Evolutionary conservation across 2,888 invertebrate species (phyloP).

Genomic region (Thereva unica): DNA sequence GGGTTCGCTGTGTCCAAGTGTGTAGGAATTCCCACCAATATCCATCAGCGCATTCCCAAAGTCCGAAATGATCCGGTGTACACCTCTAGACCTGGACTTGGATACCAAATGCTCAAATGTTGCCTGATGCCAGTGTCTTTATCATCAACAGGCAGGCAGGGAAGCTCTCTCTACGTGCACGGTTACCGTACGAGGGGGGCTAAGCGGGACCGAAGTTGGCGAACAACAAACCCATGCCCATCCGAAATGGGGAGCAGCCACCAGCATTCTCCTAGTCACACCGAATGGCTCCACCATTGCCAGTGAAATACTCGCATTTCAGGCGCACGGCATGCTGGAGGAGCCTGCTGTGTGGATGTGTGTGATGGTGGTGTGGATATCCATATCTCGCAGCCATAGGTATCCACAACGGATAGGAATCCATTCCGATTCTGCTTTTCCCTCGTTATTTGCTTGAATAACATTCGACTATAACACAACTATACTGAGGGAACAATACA

Average conservation of each 20-base stretch:
- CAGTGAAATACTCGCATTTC: neutral
- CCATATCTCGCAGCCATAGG: neutral
- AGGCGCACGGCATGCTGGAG: conserved; percentile 7
- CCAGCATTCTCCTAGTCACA: conserved; percentile 19
- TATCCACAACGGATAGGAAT: no score
- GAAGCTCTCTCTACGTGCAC: conserved; percentile 43
- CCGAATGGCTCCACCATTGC: conserved; percentile 39
- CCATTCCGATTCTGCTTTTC: no score
- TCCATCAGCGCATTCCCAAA: conserved; percentile 40
- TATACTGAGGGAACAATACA: neutral
- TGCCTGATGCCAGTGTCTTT: conserved; percentile 26
- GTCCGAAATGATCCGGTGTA: conserved; percentile 41
- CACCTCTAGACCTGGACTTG: conserved; percentile 36
- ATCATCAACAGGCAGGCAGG: conserved; percentile 39
- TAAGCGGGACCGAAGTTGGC: conserved; percentile 34
- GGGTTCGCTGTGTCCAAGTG: conserved; percentile 11
- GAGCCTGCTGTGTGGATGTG: no score
- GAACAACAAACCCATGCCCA: conserved; percentile 40
- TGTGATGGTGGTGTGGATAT: conserved; percentile 17
- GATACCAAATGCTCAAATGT: conserved; percentile 29
- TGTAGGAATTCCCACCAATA: conserved; percentile 37
- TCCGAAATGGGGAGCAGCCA: conserved; percentile 35
- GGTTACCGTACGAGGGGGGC: conserved; percentile 38
- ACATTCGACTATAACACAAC: conserved; percentile 3
- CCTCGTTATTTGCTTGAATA: no score